These are phyloP conservation scores for Pasiphila rectangulata DNA, from an alignment of 2,888 invertebrate genomes.

Conservation along the genomic window DNA sequence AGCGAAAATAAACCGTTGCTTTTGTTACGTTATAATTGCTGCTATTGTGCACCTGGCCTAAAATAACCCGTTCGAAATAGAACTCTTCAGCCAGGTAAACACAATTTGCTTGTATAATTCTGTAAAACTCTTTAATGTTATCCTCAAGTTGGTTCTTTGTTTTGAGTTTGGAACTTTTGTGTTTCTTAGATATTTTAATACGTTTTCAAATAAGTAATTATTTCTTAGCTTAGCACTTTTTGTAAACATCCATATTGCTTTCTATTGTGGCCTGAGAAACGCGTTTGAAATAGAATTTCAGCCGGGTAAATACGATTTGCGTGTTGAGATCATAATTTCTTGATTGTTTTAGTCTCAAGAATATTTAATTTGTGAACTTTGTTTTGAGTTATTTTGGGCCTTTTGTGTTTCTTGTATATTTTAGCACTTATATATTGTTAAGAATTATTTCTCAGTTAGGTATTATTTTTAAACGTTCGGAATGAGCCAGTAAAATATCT, in stretches of 20 bases:
- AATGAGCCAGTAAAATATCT: too few species aligned
- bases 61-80: slow-evolving; percentile 55
- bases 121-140: not conserved
- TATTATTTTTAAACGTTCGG: too few species aligned
- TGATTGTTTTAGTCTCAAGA: not conserved
- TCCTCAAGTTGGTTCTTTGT: too few species aligned
- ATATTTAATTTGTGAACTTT: not conserved
- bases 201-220: too few species aligned
- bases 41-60: slow-evolving; percentile 47
- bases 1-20: slow-evolving; percentile 50
- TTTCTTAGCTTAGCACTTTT: too few species aligned
- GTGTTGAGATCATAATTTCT: not conserved
- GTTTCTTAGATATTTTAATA: too few species aligned
- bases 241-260: too few species aligned
- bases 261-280: slow-evolving; percentile 51
- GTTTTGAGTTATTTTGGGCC: not conserved
- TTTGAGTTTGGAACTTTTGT: too few species aligned
- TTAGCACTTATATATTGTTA: too few species aligned
- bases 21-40: slow-evolving; percentile 55
- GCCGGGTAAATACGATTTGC: slow-evolving; percentile 14
- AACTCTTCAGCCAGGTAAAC: slow-evolving; percentile 22
- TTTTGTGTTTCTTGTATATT: too few species aligned
- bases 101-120: slow-evolving; percentile 8
- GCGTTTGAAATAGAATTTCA: slow-evolving; percentile 43
- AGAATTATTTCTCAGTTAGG: too few species aligned